Conservation (phyloP, 1,140 invertebrate genomes). For the Papilio glaucus region DNA sequence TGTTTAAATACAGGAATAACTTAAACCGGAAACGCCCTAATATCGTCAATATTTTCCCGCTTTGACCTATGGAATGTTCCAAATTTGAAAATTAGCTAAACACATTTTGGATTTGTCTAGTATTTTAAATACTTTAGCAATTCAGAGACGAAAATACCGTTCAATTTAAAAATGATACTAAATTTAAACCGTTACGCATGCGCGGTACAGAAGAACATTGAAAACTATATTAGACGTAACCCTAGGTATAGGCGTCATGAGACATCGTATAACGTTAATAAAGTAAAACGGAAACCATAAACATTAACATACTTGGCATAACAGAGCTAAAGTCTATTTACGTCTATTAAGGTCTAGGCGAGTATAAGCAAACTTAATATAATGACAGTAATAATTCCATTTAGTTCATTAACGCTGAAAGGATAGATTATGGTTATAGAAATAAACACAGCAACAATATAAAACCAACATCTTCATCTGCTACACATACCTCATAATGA, state of each 20-base stretch:
- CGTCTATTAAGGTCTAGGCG: not conserved
- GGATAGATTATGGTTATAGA: not conserved
- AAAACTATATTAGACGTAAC: too few relatives aligned
- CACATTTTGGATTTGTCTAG: not conserved
- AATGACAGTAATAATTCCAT: not conserved
- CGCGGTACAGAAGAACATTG: not conserved
- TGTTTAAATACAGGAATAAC: not conserved
- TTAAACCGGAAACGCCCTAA: constrained; percentile 16
- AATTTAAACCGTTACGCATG: not conserved
- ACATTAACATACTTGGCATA: not conserved
- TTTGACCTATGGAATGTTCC: not conserved
- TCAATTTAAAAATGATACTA: not conserved
- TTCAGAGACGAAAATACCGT: not conserved
- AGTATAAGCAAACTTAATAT: not conserved
- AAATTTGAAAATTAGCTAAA: not conserved
- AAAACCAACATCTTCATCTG: too few relatives aligned
- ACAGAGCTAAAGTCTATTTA: not conserved
- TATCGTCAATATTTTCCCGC: not conserved
- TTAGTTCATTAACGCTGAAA: not conserved
- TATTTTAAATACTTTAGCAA: not conserved
- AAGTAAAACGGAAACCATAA: not conserved
- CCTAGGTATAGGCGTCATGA: not conserved
- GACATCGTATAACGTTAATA: not conserved
- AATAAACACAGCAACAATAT: too few relatives aligned
- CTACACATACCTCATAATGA: too few relatives aligned